Conservation (phyloP, 2,888 invertebrate species). For the Eilema griseolum region DNA sequence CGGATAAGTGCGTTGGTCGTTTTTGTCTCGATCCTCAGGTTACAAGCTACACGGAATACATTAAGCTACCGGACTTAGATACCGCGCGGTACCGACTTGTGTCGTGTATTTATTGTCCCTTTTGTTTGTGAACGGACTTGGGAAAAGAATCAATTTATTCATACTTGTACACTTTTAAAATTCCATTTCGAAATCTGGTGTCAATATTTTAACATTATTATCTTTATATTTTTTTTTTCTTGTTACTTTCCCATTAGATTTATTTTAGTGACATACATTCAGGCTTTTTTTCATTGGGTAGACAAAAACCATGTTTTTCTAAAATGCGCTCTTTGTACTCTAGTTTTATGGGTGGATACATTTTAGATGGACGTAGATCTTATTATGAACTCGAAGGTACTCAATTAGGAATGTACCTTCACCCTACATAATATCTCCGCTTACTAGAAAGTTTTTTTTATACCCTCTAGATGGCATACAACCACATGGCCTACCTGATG, state of each 20-base stretch:
- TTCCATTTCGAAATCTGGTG: conserved; percentile 11
- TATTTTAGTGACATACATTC: neutral
- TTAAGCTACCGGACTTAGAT: conserved; percentile 84
- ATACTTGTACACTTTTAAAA: conserved; percentile 15
- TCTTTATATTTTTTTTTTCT: neutral
- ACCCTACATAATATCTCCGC: too few species aligned
- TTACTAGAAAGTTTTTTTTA: too few species aligned
- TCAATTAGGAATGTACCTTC: too few species aligned
- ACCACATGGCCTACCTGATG: too few species aligned
- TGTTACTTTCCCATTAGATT: neutral
- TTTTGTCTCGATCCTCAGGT: conserved; percentile 55
- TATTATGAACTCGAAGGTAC: too few species aligned
- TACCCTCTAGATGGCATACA: too few species aligned
- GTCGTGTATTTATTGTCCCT: conserved; percentile 58
- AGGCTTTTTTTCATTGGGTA: neutral
- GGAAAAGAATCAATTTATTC: conserved; percentile 18
- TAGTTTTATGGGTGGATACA: too few species aligned
- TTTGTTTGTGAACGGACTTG: conserved; percentile 41
- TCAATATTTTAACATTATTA: neutral
- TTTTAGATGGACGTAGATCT: too few species aligned
- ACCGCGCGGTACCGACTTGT: conserved; percentile 60
- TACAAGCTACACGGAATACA: conserved; percentile 78
- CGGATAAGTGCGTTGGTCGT: conserved; percentile 65
- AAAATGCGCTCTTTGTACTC: too few species aligned
- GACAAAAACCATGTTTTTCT: neutral